Base-by-base conservation (phyloP, 2,797 vertebrate genomes). In the Cyclura pinguis region DNA sequence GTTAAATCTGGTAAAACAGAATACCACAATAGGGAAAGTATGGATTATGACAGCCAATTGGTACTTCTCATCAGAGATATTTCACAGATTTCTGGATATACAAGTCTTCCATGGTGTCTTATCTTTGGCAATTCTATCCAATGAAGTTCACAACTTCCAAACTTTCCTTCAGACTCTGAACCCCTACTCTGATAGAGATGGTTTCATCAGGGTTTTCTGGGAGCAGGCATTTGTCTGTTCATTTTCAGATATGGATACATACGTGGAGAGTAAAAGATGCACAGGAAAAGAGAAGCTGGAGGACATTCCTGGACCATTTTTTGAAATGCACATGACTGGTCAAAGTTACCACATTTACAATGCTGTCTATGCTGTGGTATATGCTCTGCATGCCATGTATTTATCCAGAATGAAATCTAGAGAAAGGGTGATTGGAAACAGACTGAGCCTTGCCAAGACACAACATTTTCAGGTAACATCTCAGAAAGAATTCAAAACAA, bases 31-130 rank as follows among this genome's bases (percentile, higher is more conserved):
- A 24, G 80, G 18, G 5, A 47, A 85, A 47, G 76, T 89, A 29
- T 89, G 88, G 83, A 6, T 89, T 42, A 85, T 85, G 10, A 89
- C 88, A 10, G 83, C 88, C 18, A 24, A 85, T 7, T 89, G 83
- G 83, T 62, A 85, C 72, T 85, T 89, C 47, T 89, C 88, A 69
- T 18, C 83, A 9, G 74, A 78, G 16, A 38, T 76, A 47, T 47
- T 89, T 47, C 76, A 85, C 74, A 89, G 74, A 67, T 0, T 29
- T 20, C 35, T 89, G 12, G 64, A 85, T 14, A n/a, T 80, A 42
- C 47, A 85, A 16, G 20, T 85, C 50, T 85, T 89, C n/a, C 76
- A 89, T 12, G 88, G 88, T 13, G 47, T 83, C 50, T 85, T 89
- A 42, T 89, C 88, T 64, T 89, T 89, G 72, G 88, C 83, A 9